Base-by-base conservation (phyloP, 2,888 invertebrate species). In the Gryllus longicercus region DNA sequence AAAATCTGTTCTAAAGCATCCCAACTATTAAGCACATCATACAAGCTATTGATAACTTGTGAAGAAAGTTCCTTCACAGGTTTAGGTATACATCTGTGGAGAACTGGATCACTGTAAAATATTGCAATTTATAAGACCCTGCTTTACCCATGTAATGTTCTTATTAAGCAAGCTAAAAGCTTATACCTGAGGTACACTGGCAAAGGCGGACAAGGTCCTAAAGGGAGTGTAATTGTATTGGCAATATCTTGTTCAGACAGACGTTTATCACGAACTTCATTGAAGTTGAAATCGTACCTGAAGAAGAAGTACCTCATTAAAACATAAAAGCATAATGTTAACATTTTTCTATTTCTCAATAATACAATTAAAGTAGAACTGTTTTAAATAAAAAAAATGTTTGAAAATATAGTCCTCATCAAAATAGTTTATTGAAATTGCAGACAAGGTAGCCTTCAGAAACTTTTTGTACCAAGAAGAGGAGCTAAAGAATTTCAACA, bases 71-170 rank as follows among this genome's bases (percentile, higher is more conserved):
- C 92, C 83, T 91, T 90, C 12, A 93, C 90, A 76, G 91, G 89
- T 84, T 91, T 91, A 10, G 97, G 97, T 84, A 97, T 92, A 87
- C 98, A 98, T 81, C 97, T 91, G 86, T 96, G 95, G 80, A 97
- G 88, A 51, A 98, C 90, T 5, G 96, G 92, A 80, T 90, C 89
- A 84, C 96, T 93, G 85, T 82, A 87, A 85, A 81, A 63, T 63
- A 63, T 63, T n/a, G 63, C 63, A 63, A 63, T 63, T 18, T 63
- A 18, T 4, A n/a, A 12, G 16, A 63, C n/a, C 4, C 11, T 63
- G 63, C n/a, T n/a, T 63, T 63, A 12, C 63, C 21, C 81, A 80
- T 80, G 77, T 76, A n/a, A 76, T n/a, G 63, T 81, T 79, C 51
- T 18, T 21, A 81, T 79, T 77, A 18, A 82, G 78, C 77, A 50